Evolutionary conservation across 2,888 invertebrate species (phyloP), one percentile per base, ranked within the genome.

Genomic region (Hipparchia semele): DNA sequence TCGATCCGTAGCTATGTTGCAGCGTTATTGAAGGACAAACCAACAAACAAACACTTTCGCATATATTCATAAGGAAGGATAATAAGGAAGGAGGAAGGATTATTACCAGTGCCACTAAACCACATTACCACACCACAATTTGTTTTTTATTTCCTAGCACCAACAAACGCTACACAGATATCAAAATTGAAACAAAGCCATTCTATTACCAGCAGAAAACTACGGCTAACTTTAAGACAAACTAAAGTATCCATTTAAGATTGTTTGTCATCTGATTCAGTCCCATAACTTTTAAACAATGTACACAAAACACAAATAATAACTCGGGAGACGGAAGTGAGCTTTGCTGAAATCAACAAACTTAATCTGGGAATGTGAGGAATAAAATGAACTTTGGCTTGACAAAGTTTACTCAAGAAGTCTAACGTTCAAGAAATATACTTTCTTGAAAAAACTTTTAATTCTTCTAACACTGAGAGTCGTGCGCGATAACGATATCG

Each of bases 271-370:
- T 74, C 78, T 76, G 76, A 73, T 73, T 68, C 74, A 75, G 73
- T 73, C 72, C 60, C 74, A 72, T 75, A 78, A 78, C 77, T 77
- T 74, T 73, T 69, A 70, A 79, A 79, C 79, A 78, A 77, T 76
- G 78, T 75, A 78, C 71, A 78, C 76, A 78, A 77, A 79, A 77
- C 77, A 74, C 76, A 78, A 80, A 80, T 76, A 78, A 76, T 77
- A 76, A 77, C 75, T 77, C 68, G 70, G 68, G 66, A 77, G 71
- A 76, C 68, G 70, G 68, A 64, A 77, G 71, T 73, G 71, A 76
- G 75, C 78, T 77, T 76, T 74, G 74, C 68, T 75, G 74, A 75
- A 75, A 76, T 78, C 75, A 78, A 77, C 77, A 75, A 77, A 76
- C 77, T 79, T 73, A 78, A 77, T 78, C 77, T 71, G 71, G 64